Conservation (phyloP, 2,797 vertebrate species). For the Loris lydekkerianus region DNA sequence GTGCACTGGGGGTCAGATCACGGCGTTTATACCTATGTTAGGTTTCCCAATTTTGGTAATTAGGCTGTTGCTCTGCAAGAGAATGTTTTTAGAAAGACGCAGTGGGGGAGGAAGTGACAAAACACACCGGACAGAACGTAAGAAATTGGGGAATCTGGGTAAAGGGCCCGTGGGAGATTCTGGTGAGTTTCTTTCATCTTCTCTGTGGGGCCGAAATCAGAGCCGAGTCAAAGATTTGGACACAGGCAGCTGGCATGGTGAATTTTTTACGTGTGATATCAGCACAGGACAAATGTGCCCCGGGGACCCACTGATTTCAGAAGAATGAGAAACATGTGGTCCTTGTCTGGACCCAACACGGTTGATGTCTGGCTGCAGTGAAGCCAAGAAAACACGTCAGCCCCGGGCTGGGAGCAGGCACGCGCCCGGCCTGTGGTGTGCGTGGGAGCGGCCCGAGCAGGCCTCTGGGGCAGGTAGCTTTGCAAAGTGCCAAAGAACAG, state of each 20-base stretch:
- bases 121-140: rapidly evolving
- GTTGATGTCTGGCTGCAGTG: rapidly evolving
- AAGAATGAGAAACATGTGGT: rapidly evolving
- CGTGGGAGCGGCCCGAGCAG: rapidly evolving
- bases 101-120: rapidly evolving
- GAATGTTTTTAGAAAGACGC: background rate
- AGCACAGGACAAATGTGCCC: rapidly evolving
- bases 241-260: rapidly evolving
- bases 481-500: background rate
- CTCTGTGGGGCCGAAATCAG: background rate
- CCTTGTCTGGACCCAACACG: rapidly evolving
- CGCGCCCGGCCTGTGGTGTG: background rate
- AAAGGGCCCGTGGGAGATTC: background rate
- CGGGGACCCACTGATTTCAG: rapidly evolving
- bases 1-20: rapidly evolving
- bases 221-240: background rate
- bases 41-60: background rate
- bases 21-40: rapidly evolving
- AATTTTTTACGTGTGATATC: rapidly evolving
- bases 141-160: rapidly evolving
- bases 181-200: background rate
- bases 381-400: rapidly evolving
- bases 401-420: background rate
- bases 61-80: background rate
- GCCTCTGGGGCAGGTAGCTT: background rate